phyloP scores from a whole-genome alignment of 2,113 vertebrate genomes.

The Corydoras sp. region DNA sequence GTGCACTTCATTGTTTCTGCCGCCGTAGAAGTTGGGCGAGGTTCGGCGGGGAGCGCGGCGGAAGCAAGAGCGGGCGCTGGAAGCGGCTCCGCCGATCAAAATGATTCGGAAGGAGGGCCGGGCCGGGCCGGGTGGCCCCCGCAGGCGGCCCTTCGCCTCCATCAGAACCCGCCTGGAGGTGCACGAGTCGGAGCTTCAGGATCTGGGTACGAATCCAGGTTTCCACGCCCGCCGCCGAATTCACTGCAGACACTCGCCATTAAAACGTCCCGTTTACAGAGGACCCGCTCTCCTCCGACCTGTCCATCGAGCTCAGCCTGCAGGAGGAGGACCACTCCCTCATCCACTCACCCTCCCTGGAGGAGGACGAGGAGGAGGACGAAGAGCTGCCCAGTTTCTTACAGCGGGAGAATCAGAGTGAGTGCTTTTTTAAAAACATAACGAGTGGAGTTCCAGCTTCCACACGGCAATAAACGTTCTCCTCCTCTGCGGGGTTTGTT shows the following conservation, averaged over 20 bases:
- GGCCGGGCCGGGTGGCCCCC: neutral
- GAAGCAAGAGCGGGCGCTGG: neutral
- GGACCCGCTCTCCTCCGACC: conserved; percentile 53
- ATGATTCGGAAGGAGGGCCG: neutral
- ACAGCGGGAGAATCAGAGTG: conserved; percentile 53
- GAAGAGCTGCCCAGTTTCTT: conserved; percentile 61
- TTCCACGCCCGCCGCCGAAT: neutral
- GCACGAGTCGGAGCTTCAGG: conserved; percentile 20
- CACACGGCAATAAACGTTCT: neutral
- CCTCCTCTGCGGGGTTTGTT: conserved; percentile 12
- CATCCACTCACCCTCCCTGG: conserved; percentile 21
- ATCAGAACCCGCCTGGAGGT: conserved; percentile 49
- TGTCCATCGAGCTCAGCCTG: conserved; percentile 61
- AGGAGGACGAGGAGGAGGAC: conserved; percentile 56
- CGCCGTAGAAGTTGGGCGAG: neutral
- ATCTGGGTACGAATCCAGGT: conserved; percentile 45
- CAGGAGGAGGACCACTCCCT: conserved; percentile 48
- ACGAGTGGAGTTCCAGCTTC: neutral
- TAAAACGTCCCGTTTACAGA: conserved; percentile 1
- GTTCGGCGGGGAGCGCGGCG: neutral
- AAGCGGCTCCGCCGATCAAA: conserved; percentile 12
- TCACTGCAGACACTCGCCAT: neutral
- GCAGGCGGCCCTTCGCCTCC: neutral
- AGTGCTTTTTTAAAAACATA: neutral
- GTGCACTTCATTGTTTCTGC: neutral